Evolutionary conservation across 2,888 invertebrate species (phyloP), one percentile per base, ranked within the genome.

Genomic region (Seira musarum): DNA sequence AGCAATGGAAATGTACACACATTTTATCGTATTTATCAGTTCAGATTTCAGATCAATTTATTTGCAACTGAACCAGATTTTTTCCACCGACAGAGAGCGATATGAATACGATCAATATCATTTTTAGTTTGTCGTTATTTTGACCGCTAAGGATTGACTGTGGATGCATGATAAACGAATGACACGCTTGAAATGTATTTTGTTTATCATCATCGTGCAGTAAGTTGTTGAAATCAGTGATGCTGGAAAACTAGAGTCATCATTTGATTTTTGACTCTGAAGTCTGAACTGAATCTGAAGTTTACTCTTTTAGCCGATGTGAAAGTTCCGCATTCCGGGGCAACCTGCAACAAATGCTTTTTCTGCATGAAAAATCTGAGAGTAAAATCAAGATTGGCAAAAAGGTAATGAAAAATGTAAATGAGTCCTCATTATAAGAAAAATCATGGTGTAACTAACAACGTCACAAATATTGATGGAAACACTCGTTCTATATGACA

Each of bases 101-200:
- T 40, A 8, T 40, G 6, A 8, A 40, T 13, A 40, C 6, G 13
- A 40, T 8, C 13, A 40, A 8, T 40, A 40, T 8, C 13, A 13
- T 6, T 40, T 40, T 40, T 40, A 6, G 6, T 40, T 40, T 8
- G 13, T 40, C 6, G 6, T 8, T 40, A 40, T 40, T 40, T 40
- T 40, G 40, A 13, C n/a, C n/a, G 40, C 13, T 40, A 13, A 13
- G 6, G 6, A 13, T 40, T 40, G 40, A 8, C 17, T 66, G 40
- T 35, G 66, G 40, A 66, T 17, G 40, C 35, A 66, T 17, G 66
- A 35, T 65, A 65, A 65, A n/a, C 65, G 35, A 35, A 66, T 35
- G 66, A 35, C 35, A 66, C 40, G 66, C 30, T n/a, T 15, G 66
- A 66, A 40, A 40, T 17, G 19, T n/a, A n/a, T n/a, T n/a, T n/a